Conservation (phyloP, 2,888 invertebrate genomes). For the Agapetus fuscipes region DNA sequence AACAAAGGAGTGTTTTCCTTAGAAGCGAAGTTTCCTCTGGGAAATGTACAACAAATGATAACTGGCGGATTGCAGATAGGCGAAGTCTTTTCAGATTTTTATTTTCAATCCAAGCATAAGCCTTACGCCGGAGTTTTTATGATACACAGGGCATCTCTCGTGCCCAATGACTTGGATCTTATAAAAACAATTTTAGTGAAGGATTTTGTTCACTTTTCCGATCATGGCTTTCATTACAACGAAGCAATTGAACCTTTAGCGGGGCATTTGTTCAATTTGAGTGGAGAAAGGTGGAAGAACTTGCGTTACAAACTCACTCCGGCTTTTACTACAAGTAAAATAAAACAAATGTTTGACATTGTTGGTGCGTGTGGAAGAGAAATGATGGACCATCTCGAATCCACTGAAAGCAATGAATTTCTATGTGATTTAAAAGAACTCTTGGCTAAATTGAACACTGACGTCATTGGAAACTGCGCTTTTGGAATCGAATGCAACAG, state of each 20-base stretch:
- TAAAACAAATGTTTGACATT: slow-evolving; percentile 45
- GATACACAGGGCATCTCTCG: slow-evolving; percentile 25
- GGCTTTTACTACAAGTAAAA: slow-evolving; percentile 49
- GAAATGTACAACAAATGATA: slow-evolving; percentile 8
- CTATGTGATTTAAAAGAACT: slow-evolving; percentile 33
- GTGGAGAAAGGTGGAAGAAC: slow-evolving; percentile 44
- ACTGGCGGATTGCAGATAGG: slow-evolving; percentile 3
- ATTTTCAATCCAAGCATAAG: slow-evolving; percentile 15
- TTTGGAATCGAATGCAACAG: slow-evolving; percentile 40
- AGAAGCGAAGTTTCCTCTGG: slow-evolving; percentile 3
- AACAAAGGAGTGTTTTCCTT: slow-evolving; percentile 19
- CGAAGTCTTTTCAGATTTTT: slow-evolving; percentile 13
- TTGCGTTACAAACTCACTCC: slow-evolving; percentile 45
- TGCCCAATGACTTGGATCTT: slow-evolving; percentile 28
- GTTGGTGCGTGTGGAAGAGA: slow-evolving; percentile 36
- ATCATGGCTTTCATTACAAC: slow-evolving; percentile 31
- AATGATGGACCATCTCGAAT: slow-evolving; percentile 25
- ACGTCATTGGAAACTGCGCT: slow-evolving; percentile 39
- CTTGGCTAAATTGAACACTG: slow-evolving; percentile 36
- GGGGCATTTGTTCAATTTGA: slow-evolving; percentile 36
- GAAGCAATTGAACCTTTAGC: slow-evolving; percentile 41
- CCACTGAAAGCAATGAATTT: slow-evolving; percentile 17
- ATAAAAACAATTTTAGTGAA: slow-evolving; percentile 27
- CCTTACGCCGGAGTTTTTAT: slow-evolving; percentile 26
- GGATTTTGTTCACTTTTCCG: slow-evolving; percentile 29